Conservation (phyloP, 2,888 invertebrate species). For the Pomacea canaliculata region DNA sequence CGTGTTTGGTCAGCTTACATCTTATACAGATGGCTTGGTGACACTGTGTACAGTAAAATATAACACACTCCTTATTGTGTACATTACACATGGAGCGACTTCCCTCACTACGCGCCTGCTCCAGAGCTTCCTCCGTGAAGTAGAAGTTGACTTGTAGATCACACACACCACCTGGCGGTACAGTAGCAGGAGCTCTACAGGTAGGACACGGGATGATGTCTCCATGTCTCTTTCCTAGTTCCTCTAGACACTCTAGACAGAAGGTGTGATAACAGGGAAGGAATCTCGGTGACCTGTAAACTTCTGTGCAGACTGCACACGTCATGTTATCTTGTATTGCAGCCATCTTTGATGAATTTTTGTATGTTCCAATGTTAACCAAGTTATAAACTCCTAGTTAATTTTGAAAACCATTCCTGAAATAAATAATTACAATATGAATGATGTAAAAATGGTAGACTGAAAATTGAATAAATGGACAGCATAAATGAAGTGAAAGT, state of each 20-base stretch:
- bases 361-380: no score
- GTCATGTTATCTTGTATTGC: neutral
- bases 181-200: neutral
- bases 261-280: conserved; percentile 6
- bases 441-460: no score
- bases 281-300: conserved; percentile 7
- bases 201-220: neutral
- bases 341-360: neutral
- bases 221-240: conserved; percentile 1
- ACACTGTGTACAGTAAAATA: neutral
- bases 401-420: no score
- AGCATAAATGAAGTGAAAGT: no score
- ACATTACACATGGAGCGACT: neutral
- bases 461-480: no score
- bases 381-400: no score
- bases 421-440: no score
- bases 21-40: conserved; percentile 4
- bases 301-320: conserved; percentile 1
- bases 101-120: neutral
- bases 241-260: conserved; percentile 8
- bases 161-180: conserved; percentile 3
- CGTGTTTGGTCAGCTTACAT: conserved; percentile 14
- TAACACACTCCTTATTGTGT: neutral
- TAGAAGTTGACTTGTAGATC: conserved; percentile 9
- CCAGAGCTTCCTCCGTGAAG: conserved; percentile 14